Evolutionary conservation across 2,113 vertebrate genomes (phyloP), one percentile per base, ranked within the genome.

Genomic region (Scopus umbretta): DNA sequence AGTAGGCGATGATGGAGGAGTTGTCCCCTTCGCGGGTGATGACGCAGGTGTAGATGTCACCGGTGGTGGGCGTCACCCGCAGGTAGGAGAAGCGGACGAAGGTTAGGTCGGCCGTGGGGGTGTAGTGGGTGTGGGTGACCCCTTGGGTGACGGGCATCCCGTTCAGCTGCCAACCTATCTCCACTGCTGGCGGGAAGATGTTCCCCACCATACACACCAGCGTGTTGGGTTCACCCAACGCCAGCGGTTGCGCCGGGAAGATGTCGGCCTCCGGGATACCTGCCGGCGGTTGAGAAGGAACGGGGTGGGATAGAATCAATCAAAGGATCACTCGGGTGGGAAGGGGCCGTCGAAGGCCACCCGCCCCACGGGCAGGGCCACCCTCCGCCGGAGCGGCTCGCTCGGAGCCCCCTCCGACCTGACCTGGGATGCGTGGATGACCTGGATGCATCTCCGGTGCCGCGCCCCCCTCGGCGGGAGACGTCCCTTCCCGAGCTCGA

Each of bases 11-110:
- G 56, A 50, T 7, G 6, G 53, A 62, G 30, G 9, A 1, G 38
- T 92, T 92, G 42, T 73, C 67, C 26, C 30, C 58, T 26, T 79
- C 27, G 16, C 10, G 36, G 85, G 86, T 90, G 72, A 90, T 6
- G 6, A n/a, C 1, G 72, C 88, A 90, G 71, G 63, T 0, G 49
- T 84, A 84, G 72, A 70, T 2, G 55, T 49, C 55, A 1, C 42
- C 56, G 5, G 30, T 4, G 9, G 11, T 2, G 2, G 72, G 88
- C 0, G 80, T 71, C 42, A 63, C 26, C 14, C 1, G 5, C 2
- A 91, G 88, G 88, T 84, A 91, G 80, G 88, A 91, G 80, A 91
- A 91, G 56, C 49, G 88, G 29, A 26, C 1, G 36, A 84, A 91
- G 88, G 34, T 7, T 38, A 76, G 16, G 47, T 83, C 40, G 3